Evolutionary conservation across 2,797 vertebrate genomes (phyloP).

Genomic region (Australoheros facetus): DNA sequence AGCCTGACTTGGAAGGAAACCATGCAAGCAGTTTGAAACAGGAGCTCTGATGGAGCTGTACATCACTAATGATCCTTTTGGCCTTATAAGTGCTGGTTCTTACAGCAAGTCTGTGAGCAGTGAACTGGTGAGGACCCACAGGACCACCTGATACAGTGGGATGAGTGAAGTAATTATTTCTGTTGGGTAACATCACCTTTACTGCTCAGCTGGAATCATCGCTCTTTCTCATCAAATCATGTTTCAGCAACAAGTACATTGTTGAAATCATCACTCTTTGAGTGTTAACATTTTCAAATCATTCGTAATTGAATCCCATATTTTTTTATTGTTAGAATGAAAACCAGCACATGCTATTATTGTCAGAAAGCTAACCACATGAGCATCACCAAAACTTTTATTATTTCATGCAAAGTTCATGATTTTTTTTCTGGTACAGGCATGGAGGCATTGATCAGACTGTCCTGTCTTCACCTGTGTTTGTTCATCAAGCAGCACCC

Average conservation of each 20-base stretch:
- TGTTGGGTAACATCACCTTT: neutral
- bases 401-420: neutral
- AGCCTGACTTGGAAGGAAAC: constrained; percentile 63
- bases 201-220: neutral
- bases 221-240: neutral
- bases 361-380: neutral
- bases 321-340: constrained; percentile 1
- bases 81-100: neutral
- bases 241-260: neutral
- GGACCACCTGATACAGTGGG: neutral
- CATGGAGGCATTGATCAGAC: neutral
- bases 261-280: neutral
- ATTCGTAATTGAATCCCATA: neutral
- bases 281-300: neutral
- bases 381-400: neutral
- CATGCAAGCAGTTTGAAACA: constrained; percentile 71
- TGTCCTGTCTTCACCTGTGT: neutral
- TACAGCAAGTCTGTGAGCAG: neutral
- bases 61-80: neutral
- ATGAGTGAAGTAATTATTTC: neutral
- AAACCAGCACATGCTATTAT: neutral
- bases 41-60: constrained; percentile 82
- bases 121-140: neutral
- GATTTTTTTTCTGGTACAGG: neutral
- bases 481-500: neutral